phyloP scores from a whole-genome alignment of 2,888 invertebrate species.

The Tetragnatha montana region DNA sequence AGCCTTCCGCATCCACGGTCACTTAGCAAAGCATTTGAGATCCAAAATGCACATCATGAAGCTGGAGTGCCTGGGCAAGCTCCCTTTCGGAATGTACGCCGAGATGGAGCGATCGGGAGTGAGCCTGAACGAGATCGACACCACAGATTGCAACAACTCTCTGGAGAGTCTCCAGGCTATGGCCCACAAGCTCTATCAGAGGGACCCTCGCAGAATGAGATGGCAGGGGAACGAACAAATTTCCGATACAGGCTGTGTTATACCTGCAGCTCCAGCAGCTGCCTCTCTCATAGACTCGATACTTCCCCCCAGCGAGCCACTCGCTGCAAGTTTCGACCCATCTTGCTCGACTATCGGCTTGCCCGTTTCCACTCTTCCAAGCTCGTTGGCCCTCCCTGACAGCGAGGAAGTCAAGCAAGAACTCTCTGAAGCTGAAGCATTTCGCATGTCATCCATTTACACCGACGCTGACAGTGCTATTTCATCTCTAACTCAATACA shows the following conservation, averaged over 20 bases:
- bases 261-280: slow-evolving; percentile 21
- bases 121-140: slow-evolving; percentile 94
- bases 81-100: slow-evolving; percentile 95
- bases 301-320: slow-evolving; percentile 34
- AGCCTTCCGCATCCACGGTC: slow-evolving; percentile 95
- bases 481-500: slow-evolving; percentile 39
- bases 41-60: slow-evolving; percentile 97
- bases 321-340: slow-evolving; percentile 44
- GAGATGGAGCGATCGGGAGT: slow-evolving; percentile 93
- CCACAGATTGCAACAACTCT: slow-evolving; percentile 96
- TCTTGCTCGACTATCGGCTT: slow-evolving; percentile 27
- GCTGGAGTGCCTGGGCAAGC: slow-evolving; percentile 87
- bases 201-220: slow-evolving; percentile 74
- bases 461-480: slow-evolving; percentile 46
- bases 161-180: slow-evolving; percentile 86
- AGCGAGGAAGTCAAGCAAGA: slow-evolving; percentile 55
- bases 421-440: slow-evolving; percentile 31
- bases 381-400: slow-evolving; percentile 33
- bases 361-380: slow-evolving; percentile 43
- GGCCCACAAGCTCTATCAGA: slow-evolving; percentile 74
- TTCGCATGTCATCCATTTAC: slow-evolving; percentile 37
- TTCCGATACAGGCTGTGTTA: slow-evolving; percentile 44
- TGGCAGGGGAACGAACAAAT: slow-evolving; percentile 72
- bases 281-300: slow-evolving; percentile 37
- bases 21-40: slow-evolving; percentile 95